phyloP scores from a whole-genome alignment of 2,888 invertebrate species.

The Formica aserva region DNA sequence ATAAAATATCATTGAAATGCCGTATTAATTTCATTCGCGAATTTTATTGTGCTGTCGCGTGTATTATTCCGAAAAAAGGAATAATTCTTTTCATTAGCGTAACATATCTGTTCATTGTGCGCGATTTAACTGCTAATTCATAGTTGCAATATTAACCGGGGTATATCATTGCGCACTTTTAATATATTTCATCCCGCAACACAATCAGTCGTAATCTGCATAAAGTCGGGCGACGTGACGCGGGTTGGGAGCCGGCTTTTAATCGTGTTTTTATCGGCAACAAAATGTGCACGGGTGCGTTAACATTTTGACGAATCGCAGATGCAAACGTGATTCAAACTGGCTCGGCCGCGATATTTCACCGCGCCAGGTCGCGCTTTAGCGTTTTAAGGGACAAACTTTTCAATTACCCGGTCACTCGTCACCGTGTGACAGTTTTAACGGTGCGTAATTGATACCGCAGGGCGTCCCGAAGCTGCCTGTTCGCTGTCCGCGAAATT shows the following conservation, averaged over 20 bases:
- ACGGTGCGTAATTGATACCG: slow-evolving; percentile 51
- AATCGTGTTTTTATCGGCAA: slow-evolving; percentile 10
- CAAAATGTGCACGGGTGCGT: neutral
- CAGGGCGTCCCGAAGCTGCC: slow-evolving; percentile 25
- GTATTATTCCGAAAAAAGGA: neutral
- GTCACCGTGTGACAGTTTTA: slow-evolving; percentile 49
- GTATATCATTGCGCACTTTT: neutral
- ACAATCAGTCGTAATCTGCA: neutral
- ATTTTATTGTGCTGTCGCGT: neutral
- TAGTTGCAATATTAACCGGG: neutral
- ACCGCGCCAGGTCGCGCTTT: neutral
- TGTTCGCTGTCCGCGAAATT: slow-evolving; percentile 43
- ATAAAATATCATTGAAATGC: neutral
- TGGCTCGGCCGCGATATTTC: slow-evolving; percentile 21
- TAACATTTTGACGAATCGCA: slow-evolving; percentile 39
- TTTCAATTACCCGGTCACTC: slow-evolving; percentile 46
- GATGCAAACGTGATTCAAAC: slow-evolving; percentile 7
- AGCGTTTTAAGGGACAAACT: slow-evolving; percentile 48
- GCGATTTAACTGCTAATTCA: slow-evolving; percentile 7
- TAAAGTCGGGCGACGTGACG: neutral
- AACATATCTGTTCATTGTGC: neutral
- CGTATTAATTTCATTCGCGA: neutral
- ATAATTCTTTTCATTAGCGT: neutral
- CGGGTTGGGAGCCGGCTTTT: neutral
- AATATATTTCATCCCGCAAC: neutral